Base-by-base conservation (phyloP, 2,797 vertebrate species). In the Sebastes oblongus region DNA sequence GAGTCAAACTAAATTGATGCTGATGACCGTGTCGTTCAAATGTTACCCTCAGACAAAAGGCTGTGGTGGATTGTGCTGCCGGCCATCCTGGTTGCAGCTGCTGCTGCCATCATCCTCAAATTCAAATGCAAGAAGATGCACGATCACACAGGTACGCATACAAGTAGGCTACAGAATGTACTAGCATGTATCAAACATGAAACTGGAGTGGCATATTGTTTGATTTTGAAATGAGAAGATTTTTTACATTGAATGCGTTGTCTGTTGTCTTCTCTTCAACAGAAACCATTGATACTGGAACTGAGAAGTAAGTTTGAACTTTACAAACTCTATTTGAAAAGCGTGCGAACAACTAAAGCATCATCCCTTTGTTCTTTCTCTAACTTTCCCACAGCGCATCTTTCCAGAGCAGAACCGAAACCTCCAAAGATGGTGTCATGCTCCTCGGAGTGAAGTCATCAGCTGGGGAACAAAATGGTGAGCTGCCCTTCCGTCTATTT, bases 401-500 rank as follows among this genome's bases (percentile, higher is more conserved):
- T 85, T 94, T 94, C 83, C 90, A 95, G 88, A 96, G 94, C 83
- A 95, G 98, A 67, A 93, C 96, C 0, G 96, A 98, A 30, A 96
- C 96, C 24, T 96, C 95, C 88, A 98, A 97, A 95, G 98, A 99
- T 77, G 97, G 96, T 3, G 97, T 99, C 87, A 97, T 98, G 95
- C 96, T 99, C 84, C 96, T 99, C 81, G 97, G 97, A 7, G 96
- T 99, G 80, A 99, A 97, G 93, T 95, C 97, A 60, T 96, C 97
- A 66, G 95, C 94, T 60, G 80, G 94, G 79, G 86, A 96, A 2
- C 97, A 98, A 59, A 94, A 94, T 22, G 97, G 98, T 99, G 95
- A 94, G 97, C 88, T n/a, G 61, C 65, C 59, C 59, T 72, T 81
- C 56, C 3, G 1, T 81, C 50, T n/a, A 27, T 80, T 82, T 80